These are phyloP conservation scores for Sericinus montela DNA, from an alignment of 2,888 invertebrate species.

Conservation along the genomic window DNA sequence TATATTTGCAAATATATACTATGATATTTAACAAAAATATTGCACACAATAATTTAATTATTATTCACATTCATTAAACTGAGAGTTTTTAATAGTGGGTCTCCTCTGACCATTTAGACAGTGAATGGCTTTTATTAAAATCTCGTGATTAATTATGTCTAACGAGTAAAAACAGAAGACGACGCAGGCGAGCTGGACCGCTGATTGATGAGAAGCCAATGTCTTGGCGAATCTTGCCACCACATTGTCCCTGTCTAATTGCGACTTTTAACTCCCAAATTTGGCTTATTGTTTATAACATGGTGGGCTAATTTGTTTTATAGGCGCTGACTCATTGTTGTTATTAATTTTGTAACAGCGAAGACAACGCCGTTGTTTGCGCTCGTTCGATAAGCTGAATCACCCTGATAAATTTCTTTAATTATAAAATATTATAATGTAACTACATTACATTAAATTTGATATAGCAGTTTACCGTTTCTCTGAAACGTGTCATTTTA, in stretches of 20 bases:
- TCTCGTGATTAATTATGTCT: constrained; percentile 74
- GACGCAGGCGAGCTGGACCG: constrained; percentile 41
- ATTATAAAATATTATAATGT: constrained; percentile 12
- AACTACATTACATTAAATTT: constrained; percentile 12
- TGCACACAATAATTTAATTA: no score
- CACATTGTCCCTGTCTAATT: constrained; percentile 69
- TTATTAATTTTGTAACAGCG: constrained; percentile 65
- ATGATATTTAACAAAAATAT: no score
- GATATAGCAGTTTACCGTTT: background rate
- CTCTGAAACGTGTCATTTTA: constrained; percentile 1
- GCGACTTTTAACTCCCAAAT: constrained; percentile 68
- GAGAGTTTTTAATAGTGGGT: constrained; percentile 30
- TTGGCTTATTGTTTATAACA: constrained; percentile 60
- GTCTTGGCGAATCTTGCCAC: constrained; percentile 43
- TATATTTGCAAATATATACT: no score
- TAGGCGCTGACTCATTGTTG: constrained; percentile 64
- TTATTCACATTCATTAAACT: constrained; percentile 20
- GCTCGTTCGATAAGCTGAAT: constrained; percentile 41
- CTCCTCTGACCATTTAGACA: constrained; percentile 37
- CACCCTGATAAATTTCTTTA: constrained; percentile 36
- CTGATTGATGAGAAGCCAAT: constrained; percentile 71
- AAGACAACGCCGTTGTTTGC: constrained; percentile 49
- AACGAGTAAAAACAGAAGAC: constrained; percentile 52
- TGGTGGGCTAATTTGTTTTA: constrained; percentile 67
- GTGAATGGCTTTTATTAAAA: constrained; percentile 73